A percentile compares a stretch with the other conserved stretches of the same genome.
Evolutionary conservation across 2,113 vertebrate species (phyloP).

Genomic region (Tyto alba): DNA sequence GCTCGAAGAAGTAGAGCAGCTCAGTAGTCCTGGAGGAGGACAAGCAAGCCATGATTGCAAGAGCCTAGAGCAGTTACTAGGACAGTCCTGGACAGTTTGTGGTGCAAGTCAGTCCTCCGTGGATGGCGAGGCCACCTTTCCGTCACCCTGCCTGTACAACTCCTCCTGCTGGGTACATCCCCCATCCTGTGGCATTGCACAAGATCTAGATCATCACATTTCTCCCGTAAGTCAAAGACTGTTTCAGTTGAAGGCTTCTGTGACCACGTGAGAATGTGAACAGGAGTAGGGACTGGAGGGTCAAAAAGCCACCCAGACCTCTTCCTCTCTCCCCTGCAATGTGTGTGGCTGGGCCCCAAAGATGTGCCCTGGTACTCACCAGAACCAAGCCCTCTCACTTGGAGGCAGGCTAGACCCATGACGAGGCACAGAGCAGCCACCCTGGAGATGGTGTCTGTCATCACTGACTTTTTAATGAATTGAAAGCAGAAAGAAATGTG

Average conservation of each 20-base stretch:
- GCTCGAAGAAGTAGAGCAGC: neutral
- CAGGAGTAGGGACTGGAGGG: neutral
- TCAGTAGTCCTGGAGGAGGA: neutral
- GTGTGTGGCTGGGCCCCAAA: neutral
- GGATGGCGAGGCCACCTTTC: neutral
- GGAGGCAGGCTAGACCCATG: neutral
- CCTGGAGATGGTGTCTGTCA: neutral
- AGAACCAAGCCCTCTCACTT: neutral
- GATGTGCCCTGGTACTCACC: neutral
- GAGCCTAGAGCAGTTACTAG: neutral
- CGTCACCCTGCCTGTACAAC: neutral
- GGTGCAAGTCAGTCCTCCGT: neutral
- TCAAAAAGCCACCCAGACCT: neutral
- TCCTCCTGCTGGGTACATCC: neutral
- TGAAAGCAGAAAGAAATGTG: neutral
- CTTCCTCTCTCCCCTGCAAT: neutral
- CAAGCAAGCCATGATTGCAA: neutral
- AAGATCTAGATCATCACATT: fast-evolving
- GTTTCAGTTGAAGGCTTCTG: neutral
- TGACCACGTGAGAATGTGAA: neutral
- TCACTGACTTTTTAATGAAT: neutral
- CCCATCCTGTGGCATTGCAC: neutral
- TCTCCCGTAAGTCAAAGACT: neutral
- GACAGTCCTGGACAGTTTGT: neutral
- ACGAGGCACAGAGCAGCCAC: neutral